Percentiles rank a stretch among this genome's conserved stretches.
Conservation (phyloP, 2,888 invertebrate species). For the Hylaea fasciaria region DNA sequence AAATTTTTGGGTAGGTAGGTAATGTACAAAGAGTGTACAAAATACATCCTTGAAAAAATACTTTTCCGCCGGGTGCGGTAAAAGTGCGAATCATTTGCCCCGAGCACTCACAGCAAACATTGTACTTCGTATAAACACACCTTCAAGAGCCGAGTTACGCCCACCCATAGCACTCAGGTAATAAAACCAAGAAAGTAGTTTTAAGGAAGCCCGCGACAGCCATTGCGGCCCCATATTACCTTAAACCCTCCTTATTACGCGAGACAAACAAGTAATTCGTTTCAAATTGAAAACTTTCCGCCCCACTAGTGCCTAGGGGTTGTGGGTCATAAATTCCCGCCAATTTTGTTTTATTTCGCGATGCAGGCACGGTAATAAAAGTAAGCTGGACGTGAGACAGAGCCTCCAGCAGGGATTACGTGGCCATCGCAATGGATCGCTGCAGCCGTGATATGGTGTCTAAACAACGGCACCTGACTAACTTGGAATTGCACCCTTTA, state of each 20-base stretch:
- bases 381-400: conserved; percentile 85
- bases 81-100: conserved; percentile 31
- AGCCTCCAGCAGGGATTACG: conserved; percentile 81
- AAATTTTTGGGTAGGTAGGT: conserved; percentile 3
- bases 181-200: conserved; percentile 84
- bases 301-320: conserved; percentile 78
- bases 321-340: conserved; percentile 83
- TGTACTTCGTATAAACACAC: conserved; percentile 52
- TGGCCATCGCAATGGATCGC: conserved; percentile 81
- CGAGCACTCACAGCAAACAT: conserved; percentile 45
- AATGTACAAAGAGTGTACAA: conserved; percentile 10
- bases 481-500: conserved; percentile 51
- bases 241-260: conserved; percentile 82
- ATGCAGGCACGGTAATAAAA: conserved; percentile 84
- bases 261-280: conserved; percentile 84
- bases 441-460: conserved; percentile 76
- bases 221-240: conserved; percentile 78
- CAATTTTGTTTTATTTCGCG: conserved; percentile 85
- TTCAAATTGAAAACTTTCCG: conserved; percentile 85
- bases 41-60: conserved; percentile 20
- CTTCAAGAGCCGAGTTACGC: conserved; percentile 58
- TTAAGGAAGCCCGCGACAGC: conserved; percentile 80
- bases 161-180: conserved; percentile 76
- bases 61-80: conserved; percentile 23
- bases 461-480: conserved; percentile 71